These are phyloP conservation scores for Mycogona germanica DNA, from an alignment of 2,888 invertebrate genomes.

Conservation along the genomic window DNA sequence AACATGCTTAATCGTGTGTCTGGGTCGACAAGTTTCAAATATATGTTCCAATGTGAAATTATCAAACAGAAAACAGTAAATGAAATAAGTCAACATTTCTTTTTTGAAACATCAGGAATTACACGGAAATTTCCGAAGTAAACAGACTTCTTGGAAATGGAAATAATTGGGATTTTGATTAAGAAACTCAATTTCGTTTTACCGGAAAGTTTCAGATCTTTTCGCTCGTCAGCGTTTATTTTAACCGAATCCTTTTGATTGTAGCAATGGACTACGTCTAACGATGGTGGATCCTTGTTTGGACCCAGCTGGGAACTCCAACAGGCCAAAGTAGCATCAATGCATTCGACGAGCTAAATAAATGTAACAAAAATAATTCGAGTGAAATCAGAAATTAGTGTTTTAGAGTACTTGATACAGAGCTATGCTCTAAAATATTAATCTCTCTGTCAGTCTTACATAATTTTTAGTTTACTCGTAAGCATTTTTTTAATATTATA, in stretches of 20 bases:
- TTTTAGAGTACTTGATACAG: too few relatives aligned
- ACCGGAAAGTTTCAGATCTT: conserved; percentile 61
- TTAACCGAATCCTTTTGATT: conserved; percentile 46
- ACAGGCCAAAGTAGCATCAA: conserved; percentile 1
- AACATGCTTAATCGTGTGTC: too few relatives aligned
- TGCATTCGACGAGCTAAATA: conserved; percentile 9
- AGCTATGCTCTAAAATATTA: too few relatives aligned
- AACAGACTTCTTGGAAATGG: too few relatives aligned
- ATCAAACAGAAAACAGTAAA: neutral
- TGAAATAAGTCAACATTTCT: too few relatives aligned
- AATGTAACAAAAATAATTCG: too few relatives aligned
- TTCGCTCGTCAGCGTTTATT: conserved; percentile 54
- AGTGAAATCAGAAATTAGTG: too few relatives aligned
- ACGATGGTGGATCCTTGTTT: neutral
- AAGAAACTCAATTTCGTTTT: conserved; percentile 1
- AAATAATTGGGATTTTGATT: too few relatives aligned
- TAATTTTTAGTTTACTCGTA: too few relatives aligned
- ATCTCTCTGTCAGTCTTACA: too few relatives aligned
- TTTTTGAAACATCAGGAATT: conserved; percentile 1
- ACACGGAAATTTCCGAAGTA: neutral
- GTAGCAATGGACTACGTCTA: conserved; percentile 11
- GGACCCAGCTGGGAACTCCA: neutral
- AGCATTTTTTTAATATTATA: too few relatives aligned
- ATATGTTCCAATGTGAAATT: neutral
- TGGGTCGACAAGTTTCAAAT: neutral